phyloP scores from a whole-genome alignment of 1,140 invertebrate species.

The Wiebesia pumilae region DNA sequence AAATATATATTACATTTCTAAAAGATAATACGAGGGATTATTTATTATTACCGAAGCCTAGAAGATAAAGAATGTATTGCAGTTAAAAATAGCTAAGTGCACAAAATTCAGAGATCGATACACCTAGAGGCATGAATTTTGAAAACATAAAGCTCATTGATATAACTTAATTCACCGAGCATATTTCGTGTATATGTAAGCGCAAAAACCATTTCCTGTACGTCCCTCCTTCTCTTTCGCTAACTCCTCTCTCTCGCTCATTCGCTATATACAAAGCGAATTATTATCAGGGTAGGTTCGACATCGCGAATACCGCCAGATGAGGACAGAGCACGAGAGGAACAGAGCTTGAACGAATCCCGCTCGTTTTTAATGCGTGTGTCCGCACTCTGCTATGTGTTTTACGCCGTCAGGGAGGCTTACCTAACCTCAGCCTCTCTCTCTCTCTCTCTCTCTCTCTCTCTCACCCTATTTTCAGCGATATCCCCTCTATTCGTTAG shows the following conservation, averaged over 20 bases:
- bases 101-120: no score
- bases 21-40: no score
- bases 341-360: conserved; percentile 29
- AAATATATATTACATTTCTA: no score
- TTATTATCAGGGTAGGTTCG: conserved; percentile 47
- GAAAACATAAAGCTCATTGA: conserved; percentile 23
- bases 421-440: conserved; percentile 60
- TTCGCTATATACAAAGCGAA: conserved; percentile 21
- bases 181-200: conserved; percentile 22
- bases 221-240: background rate
- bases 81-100: no score
- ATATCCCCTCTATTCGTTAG: conserved; percentile 37
- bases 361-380: conserved; percentile 62
- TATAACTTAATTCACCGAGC: background rate
- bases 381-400: conserved; percentile 62
- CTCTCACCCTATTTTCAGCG: conserved; percentile 55
- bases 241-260: background rate
- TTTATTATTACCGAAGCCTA: no score
- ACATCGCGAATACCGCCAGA: conserved; percentile 35
- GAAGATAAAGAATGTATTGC: no score
- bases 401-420: conserved; percentile 68
- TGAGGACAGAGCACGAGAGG: conserved; percentile 16
- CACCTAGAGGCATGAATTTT: background rate
- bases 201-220: conserved; percentile 12
- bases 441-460: no score